Evolutionary conservation across 1,140 invertebrate species (phyloP), one percentile per base, ranked within the genome.

Genomic region (Plectrocnemia conspersa): DNA sequence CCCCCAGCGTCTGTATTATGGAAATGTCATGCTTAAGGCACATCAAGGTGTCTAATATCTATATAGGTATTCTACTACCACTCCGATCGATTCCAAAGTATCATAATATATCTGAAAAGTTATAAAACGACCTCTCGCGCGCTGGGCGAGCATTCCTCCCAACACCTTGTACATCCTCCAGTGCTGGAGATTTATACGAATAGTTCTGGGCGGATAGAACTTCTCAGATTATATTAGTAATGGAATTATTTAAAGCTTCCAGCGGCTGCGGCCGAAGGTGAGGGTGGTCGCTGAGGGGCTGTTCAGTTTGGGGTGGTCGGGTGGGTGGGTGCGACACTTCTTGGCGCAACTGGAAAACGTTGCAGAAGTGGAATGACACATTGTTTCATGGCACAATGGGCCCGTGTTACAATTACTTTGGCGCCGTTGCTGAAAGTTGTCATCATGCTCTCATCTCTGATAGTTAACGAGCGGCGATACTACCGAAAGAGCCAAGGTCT

Each of bases 141-240:
- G n/a, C 27, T 6, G 23, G 44, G 10, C 3, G 9, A n/a, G 22
- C 25, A n/a, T n/a, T 24, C 32, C 33, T 45, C 40, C 52, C 27
- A 44, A 45, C 41, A 54, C 52, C 52, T 45, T 54, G 50, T 53
- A 45, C 29, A 54, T 54, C 42, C 52, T 54, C 52, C 41, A 54
- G 52, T 45, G n/a, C n/a, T n/a, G 41, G 52, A 54, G 52, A 54
- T 54, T 54, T 54, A 54, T 54, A 54, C 42, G 52, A 54, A 45
- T 54, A 54, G 52, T 54, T 54, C 32, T n/a, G 40, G 52, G 25
- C 41, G 41, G 52, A 54, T 54, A 54, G 52, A 54, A 54, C 25
- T 54, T 54, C 52, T 54, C 52, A 54, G 52, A 54, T 54, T 54
- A 54, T 54, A 54, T 54, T 54, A 54, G 52, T 24, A 54, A 45